Evolutionary conservation across 2,113 vertebrate species (phyloP).

Genomic region (Oreochromis aureus): DNA sequence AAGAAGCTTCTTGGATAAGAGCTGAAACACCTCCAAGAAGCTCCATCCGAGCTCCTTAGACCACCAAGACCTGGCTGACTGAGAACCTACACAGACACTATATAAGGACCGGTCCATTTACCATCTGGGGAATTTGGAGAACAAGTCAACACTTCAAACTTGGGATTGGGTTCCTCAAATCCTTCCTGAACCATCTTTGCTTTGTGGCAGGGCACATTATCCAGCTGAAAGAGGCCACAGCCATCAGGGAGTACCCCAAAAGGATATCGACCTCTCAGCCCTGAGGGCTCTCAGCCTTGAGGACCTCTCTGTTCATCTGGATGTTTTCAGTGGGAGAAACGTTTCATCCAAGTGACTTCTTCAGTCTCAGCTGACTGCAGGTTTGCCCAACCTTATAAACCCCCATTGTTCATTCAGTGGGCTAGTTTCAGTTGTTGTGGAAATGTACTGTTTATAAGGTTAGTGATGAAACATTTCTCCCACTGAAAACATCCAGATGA

Average conservation of each 20-base stretch:
- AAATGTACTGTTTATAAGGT: not conserved
- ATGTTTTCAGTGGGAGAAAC: not conserved
- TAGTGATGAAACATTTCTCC: fast-evolving
- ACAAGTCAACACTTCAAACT: not conserved
- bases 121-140: not conserved
- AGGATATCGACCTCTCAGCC: not conserved
- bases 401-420: not conserved
- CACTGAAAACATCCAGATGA: not conserved
- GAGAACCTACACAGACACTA: not conserved
- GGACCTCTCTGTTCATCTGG: not conserved
- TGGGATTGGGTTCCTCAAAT: not conserved
- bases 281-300: too few relatives aligned
- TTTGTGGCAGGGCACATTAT: not conserved
- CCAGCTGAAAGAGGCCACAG: not conserved
- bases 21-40: not conserved
- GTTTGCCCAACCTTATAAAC: not conserved
- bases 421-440: not conserved
- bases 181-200: not conserved
- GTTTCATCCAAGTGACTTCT: not conserved
- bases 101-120: not conserved
- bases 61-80: not conserved
- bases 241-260: not conserved
- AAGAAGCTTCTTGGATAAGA: not conserved
- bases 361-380: not conserved
- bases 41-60: not conserved